Evolutionary conservation across 53 echinoderm and acorn worm genomes (phyloP), one percentile per base, ranked within the genome.

Genomic region (Glandiceps talaboti): DNA sequence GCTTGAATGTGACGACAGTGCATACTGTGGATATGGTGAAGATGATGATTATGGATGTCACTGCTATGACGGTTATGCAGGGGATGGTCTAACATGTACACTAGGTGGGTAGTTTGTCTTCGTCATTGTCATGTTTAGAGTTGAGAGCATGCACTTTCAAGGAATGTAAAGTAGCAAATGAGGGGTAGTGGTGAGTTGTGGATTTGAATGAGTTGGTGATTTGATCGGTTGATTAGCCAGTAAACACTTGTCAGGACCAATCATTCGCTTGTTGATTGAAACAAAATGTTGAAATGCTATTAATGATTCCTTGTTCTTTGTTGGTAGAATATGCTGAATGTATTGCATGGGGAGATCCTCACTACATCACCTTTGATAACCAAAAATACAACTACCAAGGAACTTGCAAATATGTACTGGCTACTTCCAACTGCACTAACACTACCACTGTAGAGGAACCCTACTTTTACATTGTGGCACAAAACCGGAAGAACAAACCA

Each of bases 11-110:
- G 45, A 76, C 30, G 85, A 76, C 33, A 83, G 78, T 74, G 86
- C 80, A 32, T 81, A 80, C 30, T 94, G 94, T 77, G 74, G 14
- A 6, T 45, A 45, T 31, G 77, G 83, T 27, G 83, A 84, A 85
- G 80, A 83, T 30, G 94, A 86, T 28, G 80, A 87, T 45, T 75
- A 91, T 30, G 84, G 87, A 33, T 94, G 94, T 74, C 89, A 91
- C 84, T 94, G 94, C 74, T 31, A 77, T 10, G 75, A 78, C 1
- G 88, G 86, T 1, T 94, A 87, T 76, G 27, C 75, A 26, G 81
- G 88, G n/a, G 80, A 82, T 32, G 78, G 82, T 74, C n/a, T 74
- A 33, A 73, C 28, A 33, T 83, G 86, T 75, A 32, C 83, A 77
- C 76, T 74, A 83, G 94, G 94, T 94, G 32, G 32, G 76, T 27